phyloP scores from a whole-genome alignment of 2,888 invertebrate genomes.

The Galerucella pusilla region DNA sequence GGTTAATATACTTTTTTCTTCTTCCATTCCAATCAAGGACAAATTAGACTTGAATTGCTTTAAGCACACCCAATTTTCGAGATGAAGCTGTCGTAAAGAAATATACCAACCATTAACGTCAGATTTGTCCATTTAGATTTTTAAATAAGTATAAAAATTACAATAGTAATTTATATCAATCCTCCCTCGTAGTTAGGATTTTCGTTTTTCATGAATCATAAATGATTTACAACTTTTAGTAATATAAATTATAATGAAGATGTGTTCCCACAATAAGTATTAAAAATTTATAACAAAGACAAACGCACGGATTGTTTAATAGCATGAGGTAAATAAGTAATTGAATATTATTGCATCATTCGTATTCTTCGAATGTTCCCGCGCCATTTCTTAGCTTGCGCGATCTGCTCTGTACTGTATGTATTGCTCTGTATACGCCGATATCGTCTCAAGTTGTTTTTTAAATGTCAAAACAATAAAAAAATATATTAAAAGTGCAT shows the following conservation, averaged over 20 bases:
- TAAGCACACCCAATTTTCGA: neutral
- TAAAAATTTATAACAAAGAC: too few species aligned
- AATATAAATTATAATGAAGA: too few species aligned
- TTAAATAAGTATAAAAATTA: neutral
- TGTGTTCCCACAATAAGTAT: too few species aligned
- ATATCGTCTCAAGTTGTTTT: neutral
- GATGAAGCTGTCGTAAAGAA: neutral
- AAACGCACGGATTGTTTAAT: too few species aligned
- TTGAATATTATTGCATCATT: neutral
- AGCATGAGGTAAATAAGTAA: too few species aligned
- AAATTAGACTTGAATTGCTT: neutral
- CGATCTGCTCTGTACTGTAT: neutral
- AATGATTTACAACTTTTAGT: too few species aligned
- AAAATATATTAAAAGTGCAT: neutral
- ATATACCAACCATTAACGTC: too few species aligned
- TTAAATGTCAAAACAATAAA: neutral
- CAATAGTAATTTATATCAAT: neutral
- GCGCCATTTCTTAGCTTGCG: neutral
- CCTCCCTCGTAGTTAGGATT: neutral
- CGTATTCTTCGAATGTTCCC: neutral
- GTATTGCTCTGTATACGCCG: neutral
- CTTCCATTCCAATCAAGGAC: constrained; percentile 44
- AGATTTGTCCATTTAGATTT: too few species aligned
- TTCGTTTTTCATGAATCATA: neutral
- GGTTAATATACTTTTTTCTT: constrained; percentile 45